Evolutionary conservation across 2,888 invertebrate genomes (phyloP), one percentile per base, ranked within the genome.

Genomic region (Apodemia duryi): DNA sequence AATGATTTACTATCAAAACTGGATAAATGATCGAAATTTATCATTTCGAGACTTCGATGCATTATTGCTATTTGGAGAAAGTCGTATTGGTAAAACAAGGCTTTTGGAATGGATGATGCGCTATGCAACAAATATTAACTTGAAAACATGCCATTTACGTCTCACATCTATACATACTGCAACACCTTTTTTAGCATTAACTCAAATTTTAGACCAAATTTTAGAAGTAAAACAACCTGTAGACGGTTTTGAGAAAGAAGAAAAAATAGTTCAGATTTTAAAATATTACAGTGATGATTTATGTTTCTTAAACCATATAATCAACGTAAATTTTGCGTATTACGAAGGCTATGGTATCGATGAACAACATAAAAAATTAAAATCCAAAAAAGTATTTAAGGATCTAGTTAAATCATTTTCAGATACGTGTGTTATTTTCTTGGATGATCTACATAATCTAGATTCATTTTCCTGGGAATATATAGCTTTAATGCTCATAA

Each of bases 1-100:
- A 80, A 77, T 92, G 69, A 88, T 92, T 51, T 83, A 85, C 70
- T 93, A 86, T 71, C 72, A 84, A 67, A 77, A 76, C 54, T 88
- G 88, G 83, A 71, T 93, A 2, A 75, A 80, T 63, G 79, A 82
- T 6, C 75, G 72, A 63, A 63, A 75, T 69, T 65, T 71, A 68
- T 63, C 72, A 63, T 78, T 73, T 71, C 77, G 88, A 75, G 80
- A 81, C 70, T 92, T 91, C 70, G 85, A 91, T 73, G 95, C 94
- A 4, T 78, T 95, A 38, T 80, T 94, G 65, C 82, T 94, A 46
- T 85, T 93, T 69, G 94, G 94, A 38, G 87, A 91, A 66, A 80
- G 86, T 11, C 88, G 93, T 35, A 85, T 93, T 13, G 95, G 95
- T 2, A 94, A 94, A 77, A 92, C 91, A 32, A 86, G 93, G 69